Conservation (phyloP, 2,113 vertebrate species). For the Catharus bicknelli region DNA sequence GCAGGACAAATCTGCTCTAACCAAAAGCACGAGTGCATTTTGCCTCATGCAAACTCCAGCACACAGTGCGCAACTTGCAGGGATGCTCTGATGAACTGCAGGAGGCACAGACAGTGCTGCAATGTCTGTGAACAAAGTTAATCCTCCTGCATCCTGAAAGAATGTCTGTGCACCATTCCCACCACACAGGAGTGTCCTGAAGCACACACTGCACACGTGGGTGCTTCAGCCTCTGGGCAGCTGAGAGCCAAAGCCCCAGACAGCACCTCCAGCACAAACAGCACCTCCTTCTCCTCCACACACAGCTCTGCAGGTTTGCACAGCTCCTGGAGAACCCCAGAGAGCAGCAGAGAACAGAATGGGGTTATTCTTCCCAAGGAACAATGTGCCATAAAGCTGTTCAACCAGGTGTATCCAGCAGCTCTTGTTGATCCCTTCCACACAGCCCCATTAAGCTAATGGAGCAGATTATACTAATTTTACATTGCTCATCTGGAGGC, state of each 20-base stretch:
- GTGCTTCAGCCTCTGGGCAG: not conserved
- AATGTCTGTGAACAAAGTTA: not conserved
- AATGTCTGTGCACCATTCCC: not conserved
- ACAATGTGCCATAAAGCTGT: not conserved
- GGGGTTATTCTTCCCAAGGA: not conserved
- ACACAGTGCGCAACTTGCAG: rapidly evolving
- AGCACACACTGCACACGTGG: rapidly evolving
- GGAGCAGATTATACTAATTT: not conserved
- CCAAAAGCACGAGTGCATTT: not conserved
- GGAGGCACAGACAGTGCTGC: not conserved
- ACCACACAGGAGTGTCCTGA: not conserved
- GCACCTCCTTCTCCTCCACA: not conserved
- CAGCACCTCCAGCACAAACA: not conserved
- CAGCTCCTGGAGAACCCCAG: not conserved
- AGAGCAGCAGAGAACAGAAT: not conserved
- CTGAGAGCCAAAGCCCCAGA: not conserved
- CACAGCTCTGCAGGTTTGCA: not conserved
- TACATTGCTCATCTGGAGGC: not conserved
- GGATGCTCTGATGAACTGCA: not conserved
- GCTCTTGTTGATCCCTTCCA: not conserved
- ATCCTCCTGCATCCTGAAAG: not conserved
- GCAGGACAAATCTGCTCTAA: not conserved
- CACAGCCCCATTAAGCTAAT: not conserved
- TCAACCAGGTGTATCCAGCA: not conserved
- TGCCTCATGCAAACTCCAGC: not conserved